These are phyloP conservation scores for Nomada flava DNA, from an alignment of 2,888 invertebrate genomes.

Conservation along the genomic window DNA sequence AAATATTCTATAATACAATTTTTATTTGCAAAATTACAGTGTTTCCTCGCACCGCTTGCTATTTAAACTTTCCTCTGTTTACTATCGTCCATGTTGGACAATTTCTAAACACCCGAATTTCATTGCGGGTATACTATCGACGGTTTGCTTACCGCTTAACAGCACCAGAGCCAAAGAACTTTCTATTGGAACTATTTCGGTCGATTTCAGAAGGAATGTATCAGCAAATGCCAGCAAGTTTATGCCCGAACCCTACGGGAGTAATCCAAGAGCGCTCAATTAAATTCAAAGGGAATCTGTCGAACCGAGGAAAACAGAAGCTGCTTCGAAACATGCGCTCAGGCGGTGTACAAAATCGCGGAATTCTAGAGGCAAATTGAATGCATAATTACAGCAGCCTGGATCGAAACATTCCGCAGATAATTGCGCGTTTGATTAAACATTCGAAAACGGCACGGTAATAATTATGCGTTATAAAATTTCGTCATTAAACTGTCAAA, in stretches of 20 bases:
- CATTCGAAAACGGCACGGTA: background rate
- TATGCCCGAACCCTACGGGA: slow-evolving; percentile 14
- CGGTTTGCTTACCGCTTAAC: slow-evolving; percentile 41
- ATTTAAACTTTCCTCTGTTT: no score
- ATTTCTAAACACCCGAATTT: slow-evolving; percentile 9
- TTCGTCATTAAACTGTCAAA: background rate
- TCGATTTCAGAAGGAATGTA: slow-evolving; percentile 26
- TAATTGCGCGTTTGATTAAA: background rate
- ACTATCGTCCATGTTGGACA: background rate
- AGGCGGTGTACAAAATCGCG: slow-evolving; percentile 7
- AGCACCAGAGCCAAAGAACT: slow-evolving; percentile 17
- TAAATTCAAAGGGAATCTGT: slow-evolving; percentile 43
- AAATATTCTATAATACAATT: no score
- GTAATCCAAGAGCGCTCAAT: slow-evolving; percentile 40
- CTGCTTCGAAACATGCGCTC: slow-evolving; percentile 27
- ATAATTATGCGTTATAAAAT: background rate
- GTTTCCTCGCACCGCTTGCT: no score
- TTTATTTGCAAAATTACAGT: no score
- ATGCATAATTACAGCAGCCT: slow-evolving; percentile 14
- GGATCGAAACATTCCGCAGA: slow-evolving; percentile 9
- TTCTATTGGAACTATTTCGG: slow-evolving; percentile 33
- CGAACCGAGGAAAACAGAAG: slow-evolving; percentile 25
- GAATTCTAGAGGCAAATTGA: slow-evolving; percentile 3
- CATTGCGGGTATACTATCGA: background rate
- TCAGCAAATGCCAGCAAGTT: slow-evolving; percentile 54